Evolutionary conservation across 2,888 invertebrate species (phyloP), one percentile per base, ranked within the genome.

Genomic region (Masnerella sp.): DNA sequence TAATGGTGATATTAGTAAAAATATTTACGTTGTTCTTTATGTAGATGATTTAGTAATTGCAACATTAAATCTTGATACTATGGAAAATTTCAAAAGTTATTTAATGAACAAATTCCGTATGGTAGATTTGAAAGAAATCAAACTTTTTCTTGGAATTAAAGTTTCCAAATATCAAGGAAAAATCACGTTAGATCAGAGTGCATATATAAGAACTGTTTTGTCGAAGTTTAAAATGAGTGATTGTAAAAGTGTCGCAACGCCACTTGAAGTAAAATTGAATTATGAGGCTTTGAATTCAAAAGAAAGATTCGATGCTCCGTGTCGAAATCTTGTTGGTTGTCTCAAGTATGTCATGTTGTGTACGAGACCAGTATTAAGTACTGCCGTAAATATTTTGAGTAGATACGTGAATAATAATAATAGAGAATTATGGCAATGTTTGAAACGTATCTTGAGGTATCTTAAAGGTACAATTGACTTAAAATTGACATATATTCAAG

Each of bases 61-160:
- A 9, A 49, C 51, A 17, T 3, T 9, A 30, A 12, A 49, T 30
- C 3, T n/a, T 20, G 4, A 2, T 11, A n/a, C 47, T 18, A 47
- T 20, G 47, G 22, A 47, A 22, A 47, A 30, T 30, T 49, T 49
- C 30, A 49, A 49, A 49, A 17, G 30, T 49, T 49, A 49, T 17
- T 30, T 49, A 17, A 49, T 14, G 14, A 12, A 18, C 8, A 47
- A 20, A 47, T 47, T 47, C 12, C 3, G 11, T 2, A 47, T 47
- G 32, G n/a, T n/a, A n/a, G n/a, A n/a, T n/a, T n/a, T n/a, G n/a
- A n/a, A n/a, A n/a, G n/a, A n/a, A n/a, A n/a, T n/a, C 7, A 30
- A 28, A 49, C 14, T 49, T 30, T 49, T 49, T 49, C 12, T 49
- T n/a, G 51, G 32, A 49, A 32, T 49, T 5, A 49, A 14, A 49